Conservation (phyloP, 2,113 vertebrate genomes). For the Tauraco erythrolophus region DNA sequence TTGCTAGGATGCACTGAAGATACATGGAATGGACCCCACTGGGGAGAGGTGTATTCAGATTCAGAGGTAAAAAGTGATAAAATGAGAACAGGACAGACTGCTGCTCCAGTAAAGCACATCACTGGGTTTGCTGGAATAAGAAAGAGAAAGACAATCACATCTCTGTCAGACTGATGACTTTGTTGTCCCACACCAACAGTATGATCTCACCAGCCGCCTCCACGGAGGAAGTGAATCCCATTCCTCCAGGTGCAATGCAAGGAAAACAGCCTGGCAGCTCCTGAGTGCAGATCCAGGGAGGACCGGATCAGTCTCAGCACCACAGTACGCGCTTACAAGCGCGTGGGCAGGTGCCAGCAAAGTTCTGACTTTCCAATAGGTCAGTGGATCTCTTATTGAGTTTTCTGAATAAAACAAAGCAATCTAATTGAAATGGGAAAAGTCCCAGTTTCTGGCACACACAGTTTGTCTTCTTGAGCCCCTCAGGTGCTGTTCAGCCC, state of each 20-base stretch:
- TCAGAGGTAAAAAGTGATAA: background rate
- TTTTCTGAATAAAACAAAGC: background rate
- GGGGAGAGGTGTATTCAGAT: too few species aligned
- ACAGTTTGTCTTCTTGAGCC: background rate
- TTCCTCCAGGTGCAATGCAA: background rate
- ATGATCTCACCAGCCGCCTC: background rate
- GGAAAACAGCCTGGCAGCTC: background rate
- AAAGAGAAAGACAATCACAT: background rate
- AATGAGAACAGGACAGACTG: background rate
- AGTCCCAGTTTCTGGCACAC: background rate
- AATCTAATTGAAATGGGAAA: background rate
- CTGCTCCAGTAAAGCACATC: background rate
- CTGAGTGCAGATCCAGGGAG: background rate
- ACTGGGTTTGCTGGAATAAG: background rate
- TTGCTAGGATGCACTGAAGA: background rate
- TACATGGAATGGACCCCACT: fast-evolving
- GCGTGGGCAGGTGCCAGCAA: fast-evolving
- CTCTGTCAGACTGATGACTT: background rate
- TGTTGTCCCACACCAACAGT: background rate
- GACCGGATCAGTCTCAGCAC: fast-evolving
- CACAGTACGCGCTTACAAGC: background rate
- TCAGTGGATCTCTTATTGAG: background rate
- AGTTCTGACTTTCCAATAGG: background rate
- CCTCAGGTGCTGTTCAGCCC: background rate
- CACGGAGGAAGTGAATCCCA: background rate